Evolutionary conservation across 2,113 vertebrate genomes (phyloP).

Genomic region (Siniperca chuatsi): DNA sequence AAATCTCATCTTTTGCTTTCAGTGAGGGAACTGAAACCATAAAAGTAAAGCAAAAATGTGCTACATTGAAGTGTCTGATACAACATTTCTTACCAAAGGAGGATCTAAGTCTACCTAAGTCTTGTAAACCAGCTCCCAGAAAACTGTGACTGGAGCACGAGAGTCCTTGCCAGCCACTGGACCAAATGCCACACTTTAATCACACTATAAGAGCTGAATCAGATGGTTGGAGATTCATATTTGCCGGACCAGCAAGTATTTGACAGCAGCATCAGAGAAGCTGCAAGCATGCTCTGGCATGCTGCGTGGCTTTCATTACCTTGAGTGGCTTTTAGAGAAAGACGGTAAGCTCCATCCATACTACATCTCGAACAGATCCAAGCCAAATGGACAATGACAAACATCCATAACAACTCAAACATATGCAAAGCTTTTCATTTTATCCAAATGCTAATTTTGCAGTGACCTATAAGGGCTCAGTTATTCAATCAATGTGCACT

Average conservation of each 20-base stretch:
- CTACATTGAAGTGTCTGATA: neutral
- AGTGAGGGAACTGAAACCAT: neutral
- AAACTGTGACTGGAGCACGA: conserved; percentile 14
- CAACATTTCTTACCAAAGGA: conserved; percentile 18
- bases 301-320: conserved; percentile 79
- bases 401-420: conserved; percentile 47
- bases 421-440: conserved; percentile 37
- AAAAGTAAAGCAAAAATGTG: conserved; percentile 5
- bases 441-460: conserved; percentile 43
- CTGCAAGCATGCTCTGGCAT: conserved; percentile 71
- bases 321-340: conserved; percentile 80
- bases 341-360: conserved; percentile 51
- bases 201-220: conserved; percentile 77
- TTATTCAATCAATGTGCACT: conserved; percentile 47
- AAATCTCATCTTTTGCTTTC: neutral
- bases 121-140: neutral
- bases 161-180: conserved; percentile 39
- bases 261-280: conserved; percentile 78
- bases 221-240: conserved; percentile 80
- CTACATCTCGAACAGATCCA: conserved; percentile 45
- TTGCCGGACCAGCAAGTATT: conserved; percentile 83
- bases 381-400: conserved; percentile 68
- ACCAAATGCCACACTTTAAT: conserved; percentile 74
- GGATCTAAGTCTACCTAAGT: conserved; percentile 9
- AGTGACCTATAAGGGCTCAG: conserved; percentile 19